Evolutionary conservation across 2,888 invertebrate species (phyloP), one percentile per base, ranked within the genome.

Genomic region (Trachelus iudaicus): DNA sequence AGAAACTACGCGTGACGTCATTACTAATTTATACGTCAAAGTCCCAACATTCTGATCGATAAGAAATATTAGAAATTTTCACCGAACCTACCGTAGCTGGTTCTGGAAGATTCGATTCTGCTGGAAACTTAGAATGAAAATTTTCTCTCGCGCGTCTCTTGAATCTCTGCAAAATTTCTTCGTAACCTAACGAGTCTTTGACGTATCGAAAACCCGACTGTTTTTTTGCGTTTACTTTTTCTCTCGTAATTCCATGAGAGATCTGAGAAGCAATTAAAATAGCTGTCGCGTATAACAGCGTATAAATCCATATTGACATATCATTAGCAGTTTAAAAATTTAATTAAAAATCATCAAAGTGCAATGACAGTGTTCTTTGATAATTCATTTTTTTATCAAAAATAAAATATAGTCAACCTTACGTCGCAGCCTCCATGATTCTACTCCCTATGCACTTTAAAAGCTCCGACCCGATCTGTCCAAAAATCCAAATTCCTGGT

Each of bases 31-130:
- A 15, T 13, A 31, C 37, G 23, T 23, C 23, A 23, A 56, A 56
- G 40, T 9, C 40, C 2, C 68, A 12, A 68, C 0, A 23, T 11
- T 69, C 35, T 30, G 23, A 56, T 34, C 0, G 69, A 23, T 6
- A 15, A 73, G 11, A 73, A 13, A 69, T 11, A 73, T 1, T 6
- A 69, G 2, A 75, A 69, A 40, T 11, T 13, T 68, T 40, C 68
- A 37, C 35, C 13, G 11, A 40, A 76, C 81, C 71, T 33, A 82
- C 82, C 77, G 77, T 76, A 77, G 80, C 81, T 15, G 83, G 81
- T n/a, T 79, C 74, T 33, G 77, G 80, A 79, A 82, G 80, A 69
- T 12, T 77, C 33, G 80, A 76, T 75, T 81, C 79, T 74, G 75
- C 69, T 74, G 56, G 37, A 33, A 76, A 69, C 33, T 80, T 76